Conservation (phyloP, 1,140 invertebrate genomes). For the Bilobella aurantiaca region DNA sequence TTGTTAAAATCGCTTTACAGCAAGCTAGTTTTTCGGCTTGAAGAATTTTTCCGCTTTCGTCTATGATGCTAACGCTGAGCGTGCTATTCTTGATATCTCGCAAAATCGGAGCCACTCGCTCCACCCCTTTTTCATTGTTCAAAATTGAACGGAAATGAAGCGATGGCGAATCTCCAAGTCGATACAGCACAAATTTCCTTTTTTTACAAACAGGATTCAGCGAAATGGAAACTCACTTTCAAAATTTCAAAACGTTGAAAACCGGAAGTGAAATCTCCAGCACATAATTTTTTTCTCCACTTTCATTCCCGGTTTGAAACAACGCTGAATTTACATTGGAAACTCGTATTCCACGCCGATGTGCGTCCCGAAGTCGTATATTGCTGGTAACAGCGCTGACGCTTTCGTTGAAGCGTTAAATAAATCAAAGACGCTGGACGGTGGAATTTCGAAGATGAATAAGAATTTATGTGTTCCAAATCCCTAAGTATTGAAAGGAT, state of each 20-base stretch:
- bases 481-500: background rate
- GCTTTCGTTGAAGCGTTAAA: background rate
- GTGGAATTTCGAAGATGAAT: background rate
- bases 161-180: background rate
- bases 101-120: background rate
- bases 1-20: background rate
- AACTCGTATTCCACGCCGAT: background rate
- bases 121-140: background rate
- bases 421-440: background rate
- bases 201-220: background rate
- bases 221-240: background rate
- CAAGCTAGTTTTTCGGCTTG: conserved; percentile 1
- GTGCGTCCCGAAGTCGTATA: background rate
- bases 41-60: background rate
- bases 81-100: conserved; percentile 1
- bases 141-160: conserved; percentile 1
- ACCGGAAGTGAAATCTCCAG: background rate
- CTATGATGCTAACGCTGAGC: background rate
- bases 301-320: too few species aligned
- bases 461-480: background rate
- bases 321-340: background rate
- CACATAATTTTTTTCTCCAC: too few species aligned
- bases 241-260: background rate
- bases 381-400: background rate
- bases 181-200: background rate